Evolutionary conservation across 92 coral and sea anemone species (phyloP).

Genomic region (Umimayanthus chanpuru): DNA sequence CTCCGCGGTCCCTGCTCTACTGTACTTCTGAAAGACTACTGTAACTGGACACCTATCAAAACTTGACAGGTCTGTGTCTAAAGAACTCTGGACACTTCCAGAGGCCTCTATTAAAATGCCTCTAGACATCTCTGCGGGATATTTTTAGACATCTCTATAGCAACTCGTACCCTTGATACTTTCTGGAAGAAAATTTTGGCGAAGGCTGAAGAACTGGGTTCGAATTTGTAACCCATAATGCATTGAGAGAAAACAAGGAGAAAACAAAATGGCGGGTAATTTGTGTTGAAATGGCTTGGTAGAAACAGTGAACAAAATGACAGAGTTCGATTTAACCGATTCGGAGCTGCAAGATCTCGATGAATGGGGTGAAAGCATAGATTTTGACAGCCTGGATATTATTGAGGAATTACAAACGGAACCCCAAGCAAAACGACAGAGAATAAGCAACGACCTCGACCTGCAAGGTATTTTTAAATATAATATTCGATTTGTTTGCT

Average conservation of each 20-base stretch:
- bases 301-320: conserved; percentile 29
- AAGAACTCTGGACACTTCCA: too few species aligned
- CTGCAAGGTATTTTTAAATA: conserved; percentile 9
- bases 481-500: background rate
- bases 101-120: too few species aligned
- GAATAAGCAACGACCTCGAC: background rate
- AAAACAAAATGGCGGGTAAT: conserved; percentile 78
- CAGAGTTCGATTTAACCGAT: conserved; percentile 54
- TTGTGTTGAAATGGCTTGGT: conserved; percentile 35
- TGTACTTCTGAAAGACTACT: too few species aligned
- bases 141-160: too few species aligned
- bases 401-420: conserved; percentile 34
- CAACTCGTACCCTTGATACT: too few species aligned
- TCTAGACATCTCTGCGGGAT: too few species aligned
- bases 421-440: conserved; percentile 24
- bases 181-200: too few species aligned
- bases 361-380: conserved; percentile 79
- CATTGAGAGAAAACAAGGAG: conserved; percentile 16
- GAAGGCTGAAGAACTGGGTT: background rate
- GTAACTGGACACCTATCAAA: too few species aligned
- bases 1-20: too few species aligned
- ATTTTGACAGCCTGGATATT: conserved; percentile 57
- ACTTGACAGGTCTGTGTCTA: too few species aligned
- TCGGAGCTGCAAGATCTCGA: conserved; percentile 58
- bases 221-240: conserved; percentile 11